Conservation (phyloP, 2,888 invertebrate genomes). For the Drosophila ezoana region DNA sequence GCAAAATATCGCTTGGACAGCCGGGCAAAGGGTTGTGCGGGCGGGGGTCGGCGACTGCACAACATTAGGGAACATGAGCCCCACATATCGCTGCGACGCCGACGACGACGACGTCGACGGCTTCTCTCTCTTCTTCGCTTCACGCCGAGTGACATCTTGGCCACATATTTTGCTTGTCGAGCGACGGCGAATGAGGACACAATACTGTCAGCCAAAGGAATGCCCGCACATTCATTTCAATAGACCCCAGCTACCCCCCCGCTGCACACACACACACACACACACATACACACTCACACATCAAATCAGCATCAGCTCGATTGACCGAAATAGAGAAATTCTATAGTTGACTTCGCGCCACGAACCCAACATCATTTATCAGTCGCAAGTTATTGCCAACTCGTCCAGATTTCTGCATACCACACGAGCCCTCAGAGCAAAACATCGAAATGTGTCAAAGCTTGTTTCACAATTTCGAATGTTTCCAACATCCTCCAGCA, state of each 20-base stretch:
- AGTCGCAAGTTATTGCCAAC: slow-evolving; percentile 75
- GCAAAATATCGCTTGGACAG: slow-evolving; percentile 68
- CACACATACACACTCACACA: slow-evolving; percentile 31
- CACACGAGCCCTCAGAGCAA: slow-evolving; percentile 40
- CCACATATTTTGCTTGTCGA: slow-evolving; percentile 82
- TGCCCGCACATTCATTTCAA: slow-evolving; percentile 81
- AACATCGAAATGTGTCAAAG: slow-evolving; percentile 74
- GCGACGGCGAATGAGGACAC: slow-evolving; percentile 71
- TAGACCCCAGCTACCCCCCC: background rate
- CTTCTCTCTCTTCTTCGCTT: slow-evolving; percentile 6
- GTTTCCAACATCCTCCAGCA: slow-evolving; percentile 14
- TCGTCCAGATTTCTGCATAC: slow-evolving; percentile 77
- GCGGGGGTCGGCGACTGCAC: background rate
- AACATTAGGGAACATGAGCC: slow-evolving; percentile 58
- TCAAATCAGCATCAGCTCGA: slow-evolving; percentile 62
- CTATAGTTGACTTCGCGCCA: slow-evolving; percentile 61
- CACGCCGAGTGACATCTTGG: slow-evolving; percentile 71
- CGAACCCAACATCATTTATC: slow-evolving; percentile 73
- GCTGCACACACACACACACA: background rate
- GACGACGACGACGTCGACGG: slow-evolving; percentile 10
- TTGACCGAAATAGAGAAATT: slow-evolving; percentile 83
- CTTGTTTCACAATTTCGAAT: slow-evolving; percentile 50
- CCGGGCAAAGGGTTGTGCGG: slow-evolving; percentile 18
- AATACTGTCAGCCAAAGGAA: slow-evolving; percentile 77
- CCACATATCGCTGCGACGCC: slow-evolving; percentile 47